Evolutionary conservation across 1,140 invertebrate genomes (phyloP), one percentile per base, ranked within the genome.

Genomic region (Plodia interpunctella): DNA sequence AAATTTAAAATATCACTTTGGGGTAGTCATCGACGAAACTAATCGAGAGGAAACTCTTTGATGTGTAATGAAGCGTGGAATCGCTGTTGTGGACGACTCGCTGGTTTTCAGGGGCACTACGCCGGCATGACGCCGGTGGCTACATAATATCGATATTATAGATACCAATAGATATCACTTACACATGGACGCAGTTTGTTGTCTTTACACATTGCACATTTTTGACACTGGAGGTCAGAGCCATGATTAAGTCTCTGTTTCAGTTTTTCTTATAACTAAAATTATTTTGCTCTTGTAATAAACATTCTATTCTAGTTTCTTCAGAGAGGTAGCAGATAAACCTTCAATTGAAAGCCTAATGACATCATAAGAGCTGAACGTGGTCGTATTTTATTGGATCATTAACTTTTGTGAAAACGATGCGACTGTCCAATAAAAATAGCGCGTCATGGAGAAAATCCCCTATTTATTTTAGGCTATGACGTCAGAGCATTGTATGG

Each of bases 1-100:
- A n/a, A 11, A 28, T 44, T 44, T 57, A 62, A 58, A 53, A 63
- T 59, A 63, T 55, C 32, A 21, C 44, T 38, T 56, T 49, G 32
- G 13, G 59, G 32, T 70, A 74, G 74, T 72, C 70, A 65, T 78
- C 78, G 71, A 66, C 5, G 19, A n/a, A 57, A 50, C 61, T 60
- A 72, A 68, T 72, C 69, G 68, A 78, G 68, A 78, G 81, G 78
- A 78, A 83, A 81, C 77, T 70, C 73, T 84, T 84, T 82, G 80
- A 76, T 70, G 78, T 78, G 65, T 62, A 77, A 61, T 64, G 72
- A 73, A 67, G 63, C 74, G 69, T 81, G 63, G 72, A 80, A 75
- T 75, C 65, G 63, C 56, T 66, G 62, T 68, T 68, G 72, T 74
- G 55, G 62, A 58, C 70, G 64, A 80, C 65, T 67, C 68, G 78